Base-by-base conservation (phyloP, 2,797 vertebrate genomes). In the Tauraco hartlaubi region DNA sequence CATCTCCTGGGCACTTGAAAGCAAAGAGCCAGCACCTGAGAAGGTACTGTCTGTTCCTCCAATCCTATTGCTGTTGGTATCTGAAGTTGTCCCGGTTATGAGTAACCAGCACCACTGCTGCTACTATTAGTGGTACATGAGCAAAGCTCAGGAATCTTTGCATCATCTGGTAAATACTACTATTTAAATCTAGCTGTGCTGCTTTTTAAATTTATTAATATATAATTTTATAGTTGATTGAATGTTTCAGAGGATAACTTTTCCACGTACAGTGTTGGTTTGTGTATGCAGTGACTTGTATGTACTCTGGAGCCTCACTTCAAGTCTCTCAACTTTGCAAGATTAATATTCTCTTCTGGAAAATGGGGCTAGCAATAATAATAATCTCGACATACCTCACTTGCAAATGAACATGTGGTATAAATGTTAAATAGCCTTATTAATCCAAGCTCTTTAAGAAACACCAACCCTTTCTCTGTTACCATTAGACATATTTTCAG, bases 371-470 rank as follows among this genome's bases (percentile, higher is more conserved):
- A 82, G 26, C 35, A 94, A 51, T 63, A 94, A 66, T 31, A 80
- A 82, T 46, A 56, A 85, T 83, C 63, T 90, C 73, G 63, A 68
- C 12, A 73, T 39, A 79, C 41, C 37, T 88, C 44, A 87, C 49
- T 56, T 92, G n/a, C 73, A 87, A 96, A 92, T 91, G 55, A 91
- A 43, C 56, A 35, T 58, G 79, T 35, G 52, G 15, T 63, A 76
- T 82, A 92, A 85, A 79, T 87, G 80, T 56, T 96, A 91, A 93
- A 87, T 80, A 85, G 25, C 31, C 28, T 91, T 95, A 90, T 84
- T 96, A 73, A 31, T 85, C 49, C 74, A 71, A 49, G 46, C 63
- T 84, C 67, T 86, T 88, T 80, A 73, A 83, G 35, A 78, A 52
- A 73, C 58, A 91, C 73, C 31, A 87, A 61, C 37, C n/a, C 28